Base-by-base conservation (phyloP, 2,888 invertebrate species). In the Acleris cristana region DNA sequence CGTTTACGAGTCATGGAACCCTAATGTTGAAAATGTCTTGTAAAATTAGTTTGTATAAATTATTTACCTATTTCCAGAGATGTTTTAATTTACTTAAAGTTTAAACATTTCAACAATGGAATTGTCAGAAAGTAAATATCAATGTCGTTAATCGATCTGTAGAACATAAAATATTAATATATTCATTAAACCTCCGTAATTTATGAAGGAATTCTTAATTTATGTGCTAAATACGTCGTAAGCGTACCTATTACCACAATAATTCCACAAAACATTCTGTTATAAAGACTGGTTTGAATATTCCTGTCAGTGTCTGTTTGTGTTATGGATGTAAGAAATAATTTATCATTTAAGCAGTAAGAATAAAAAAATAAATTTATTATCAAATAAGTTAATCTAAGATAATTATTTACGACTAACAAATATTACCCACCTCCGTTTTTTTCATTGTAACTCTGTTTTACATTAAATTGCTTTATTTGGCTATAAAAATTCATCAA, bases 181-280 rank as follows among this genome's bases (percentile, higher is more conserved):
- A 48, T 48, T 48, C 0, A 48, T 48, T 8, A 18, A 5, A 48
- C 48, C 6, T 18, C 48, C 18, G 48, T 18, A n/a, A 40, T 34
- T 45, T n/a, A n/a, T n/a, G n/a, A n/a, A n/a, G n/a, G n/a, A n/a
- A n/a, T n/a, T n/a, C n/a, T n/a, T 18, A n/a, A 40, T 34, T 45
- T 45, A 45, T 45, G 45, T n/a, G n/a, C 5, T n/a, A 48, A 18
- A 18, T 48, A 18, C n/a, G 4, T n/a, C 48, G 40, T 48, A 48
- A n/a, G n/a, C 12, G 18, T 48, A 48, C 7, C 14, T 48, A 48
- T 48, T n/a, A 48, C 7, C 18, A 16, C 48, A n/a, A n/a, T 48
- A n/a, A 65, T 70, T 65, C 48, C 65, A 70, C 62, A 59, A 71
- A 65, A 71, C 61, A 72, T 69, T 70, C 69, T 49, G 54, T 69